phyloP scores from a whole-genome alignment of 2,797 vertebrate genomes.

The Intellagama lesueurii region DNA sequence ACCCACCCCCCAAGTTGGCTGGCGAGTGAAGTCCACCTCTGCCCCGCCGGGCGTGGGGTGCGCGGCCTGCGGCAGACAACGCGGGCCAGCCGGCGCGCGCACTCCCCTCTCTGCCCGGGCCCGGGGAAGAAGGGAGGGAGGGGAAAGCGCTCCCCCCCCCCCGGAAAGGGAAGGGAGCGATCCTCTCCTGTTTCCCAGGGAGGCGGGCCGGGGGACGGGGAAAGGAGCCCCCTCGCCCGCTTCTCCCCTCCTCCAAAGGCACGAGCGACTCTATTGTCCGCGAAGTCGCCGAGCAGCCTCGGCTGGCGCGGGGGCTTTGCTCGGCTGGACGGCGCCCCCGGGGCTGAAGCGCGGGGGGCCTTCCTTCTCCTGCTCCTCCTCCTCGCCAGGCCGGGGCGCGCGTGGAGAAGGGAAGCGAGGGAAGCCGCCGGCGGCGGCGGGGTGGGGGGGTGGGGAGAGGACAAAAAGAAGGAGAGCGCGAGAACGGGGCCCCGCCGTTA shows the following conservation, averaged over 20 bases:
- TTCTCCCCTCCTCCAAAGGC: background rate
- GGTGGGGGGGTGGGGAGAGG: no score
- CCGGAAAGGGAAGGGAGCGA: no score
- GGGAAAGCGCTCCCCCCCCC: no score
- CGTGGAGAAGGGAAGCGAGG: background rate
- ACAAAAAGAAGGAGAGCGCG: no score
- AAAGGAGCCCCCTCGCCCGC: no score
- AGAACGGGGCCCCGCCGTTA: slow-evolving; percentile 59
- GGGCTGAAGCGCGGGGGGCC: no score
- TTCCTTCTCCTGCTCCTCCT: background rate
- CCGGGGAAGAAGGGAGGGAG: slow-evolving; percentile 23
- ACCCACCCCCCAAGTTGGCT: no score
- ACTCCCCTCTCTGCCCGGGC: slow-evolving; percentile 23
- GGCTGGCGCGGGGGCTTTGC: no score
- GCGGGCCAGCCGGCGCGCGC: slow-evolving; percentile 24
- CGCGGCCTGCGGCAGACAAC: slow-evolving; percentile 63
- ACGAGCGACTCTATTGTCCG: slow-evolving; percentile 75
- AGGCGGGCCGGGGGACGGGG: no score
- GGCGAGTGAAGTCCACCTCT: background rate
- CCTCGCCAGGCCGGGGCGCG: background rate
- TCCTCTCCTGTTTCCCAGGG: no score
- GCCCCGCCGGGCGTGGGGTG: background rate
- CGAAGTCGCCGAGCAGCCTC: slow-evolving; percentile 41
- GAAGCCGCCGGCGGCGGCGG: no score
- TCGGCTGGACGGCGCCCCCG: no score